Percentiles rank a stretch among this genome's conserved stretches.
Evolutionary conservation across 2,113 vertebrate species (phyloP).

Genomic region (Pseudolaguvia tuberculata): DNA sequence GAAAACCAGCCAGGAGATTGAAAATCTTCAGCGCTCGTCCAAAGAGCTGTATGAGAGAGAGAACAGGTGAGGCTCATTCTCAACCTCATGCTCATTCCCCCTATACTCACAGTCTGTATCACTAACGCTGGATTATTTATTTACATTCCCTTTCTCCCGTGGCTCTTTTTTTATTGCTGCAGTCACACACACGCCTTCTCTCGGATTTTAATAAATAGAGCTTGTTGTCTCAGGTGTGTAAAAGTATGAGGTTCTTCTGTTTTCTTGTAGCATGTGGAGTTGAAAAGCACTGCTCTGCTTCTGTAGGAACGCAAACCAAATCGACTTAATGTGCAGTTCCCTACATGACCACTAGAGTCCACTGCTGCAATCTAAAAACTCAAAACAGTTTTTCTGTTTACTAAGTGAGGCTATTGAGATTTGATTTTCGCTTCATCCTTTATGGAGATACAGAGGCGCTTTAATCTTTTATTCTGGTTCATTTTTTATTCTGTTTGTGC

Average conservation of each 20-base stretch:
- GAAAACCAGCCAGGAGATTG: slow-evolving; percentile 91
- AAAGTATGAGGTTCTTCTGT: not conserved
- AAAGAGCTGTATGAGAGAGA: slow-evolving; percentile 97
- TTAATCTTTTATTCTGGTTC: not conserved
- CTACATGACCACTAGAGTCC: not conserved
- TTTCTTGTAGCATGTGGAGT: not conserved
- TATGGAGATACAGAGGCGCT: not conserved
- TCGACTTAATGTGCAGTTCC: not conserved
- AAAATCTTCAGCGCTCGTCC: slow-evolving; percentile 82
- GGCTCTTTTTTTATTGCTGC: not conserved
- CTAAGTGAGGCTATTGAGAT: not conserved
- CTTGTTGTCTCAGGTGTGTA: not conserved
- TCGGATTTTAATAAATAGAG: not conserved
- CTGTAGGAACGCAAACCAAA: not conserved
- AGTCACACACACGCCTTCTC: too few relatives aligned
- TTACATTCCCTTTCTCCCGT: not conserved
- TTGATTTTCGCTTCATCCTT: not conserved
- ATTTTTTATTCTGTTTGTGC: too few relatives aligned
- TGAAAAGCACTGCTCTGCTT: not conserved
- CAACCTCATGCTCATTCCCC: not conserved
- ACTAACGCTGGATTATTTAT: not conserved
- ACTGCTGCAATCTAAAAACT: too few relatives aligned
- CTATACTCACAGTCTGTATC: not conserved
- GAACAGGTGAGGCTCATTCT: slow-evolving; percentile 79
- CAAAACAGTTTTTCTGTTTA: too few relatives aligned